Evolutionary conservation across 2,888 invertebrate genomes (phyloP).

Genomic region (Drosophila sordidapex): DNA sequence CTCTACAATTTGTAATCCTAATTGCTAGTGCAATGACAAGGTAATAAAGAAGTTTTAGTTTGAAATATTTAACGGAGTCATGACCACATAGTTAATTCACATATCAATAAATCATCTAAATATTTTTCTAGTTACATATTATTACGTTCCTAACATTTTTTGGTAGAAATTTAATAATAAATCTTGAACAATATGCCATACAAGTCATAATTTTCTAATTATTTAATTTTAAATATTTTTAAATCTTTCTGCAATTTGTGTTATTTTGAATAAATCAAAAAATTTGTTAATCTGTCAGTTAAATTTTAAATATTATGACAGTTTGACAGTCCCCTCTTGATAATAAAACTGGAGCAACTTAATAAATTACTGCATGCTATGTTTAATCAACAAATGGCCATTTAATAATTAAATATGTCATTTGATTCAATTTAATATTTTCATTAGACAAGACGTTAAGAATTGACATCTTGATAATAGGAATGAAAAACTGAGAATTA

Average conservation of each 20-base stretch:
- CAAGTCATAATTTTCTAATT: neutral
- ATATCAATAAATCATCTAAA: neutral
- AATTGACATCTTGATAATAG: neutral
- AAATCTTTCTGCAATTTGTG: no score
- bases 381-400: neutral
- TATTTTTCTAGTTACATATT: neutral
- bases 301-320: neutral
- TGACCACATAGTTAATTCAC: neutral
- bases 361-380: neutral
- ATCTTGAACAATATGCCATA: neutral
- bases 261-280: neutral
- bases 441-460: neutral
- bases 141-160: neutral
- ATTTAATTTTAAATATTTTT: neutral
- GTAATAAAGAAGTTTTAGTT: neutral
- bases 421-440: neutral
- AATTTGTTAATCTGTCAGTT: neutral
- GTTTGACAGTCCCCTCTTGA: neutral
- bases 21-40: neutral
- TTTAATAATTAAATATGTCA: neutral
- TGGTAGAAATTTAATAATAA: neutral
- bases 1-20: neutral
- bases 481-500: neutral
- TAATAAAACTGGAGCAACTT: neutral
- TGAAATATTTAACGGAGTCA: neutral